Evolutionary conservation across 2,888 invertebrate genomes (phyloP), one percentile per base, ranked within the genome.

Genomic region (Panzeria rudis): DNA sequence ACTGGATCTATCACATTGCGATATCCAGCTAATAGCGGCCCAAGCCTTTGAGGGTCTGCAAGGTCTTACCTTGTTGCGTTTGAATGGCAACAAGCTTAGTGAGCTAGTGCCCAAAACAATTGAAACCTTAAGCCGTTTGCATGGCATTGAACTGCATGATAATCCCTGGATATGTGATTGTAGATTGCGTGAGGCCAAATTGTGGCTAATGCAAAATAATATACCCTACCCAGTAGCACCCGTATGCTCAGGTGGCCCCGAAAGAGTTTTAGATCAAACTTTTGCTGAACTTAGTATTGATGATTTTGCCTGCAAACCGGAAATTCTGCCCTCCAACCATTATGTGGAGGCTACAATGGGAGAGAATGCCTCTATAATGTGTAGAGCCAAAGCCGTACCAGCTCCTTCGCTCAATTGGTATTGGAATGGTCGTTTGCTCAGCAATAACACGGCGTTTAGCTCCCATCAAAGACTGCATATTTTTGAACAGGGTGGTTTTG

Each of bases 141-240:
- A 96, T 90, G 96, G 96, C 54, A 95, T 97, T 85, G 97, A 97
- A 90, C 93, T 97, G 87, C 97, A 97, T 87, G 96, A 96, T 87
- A 97, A 97, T 92, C 97, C 97, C 0, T 97, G 97, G 97, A 94
- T 95, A 85, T 98, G 97, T 90, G 97, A 97, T 90, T 98, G 97
- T 90, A 95, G 96, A 29, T 92, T 97, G 81, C 94, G 97, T 68
- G 95, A 96, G 82, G 94, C 97, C 82, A 97, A 97, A 91, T 94
- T 96, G 88, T 97, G 97, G 97, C 93, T 97, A 86, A 95, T 95
- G 69, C 95, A 95, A 89, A 94, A 95, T 88, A 96, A 97, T 90
- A 94, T 96, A 50, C 95, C 96, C 2, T 95, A 95, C 88, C 94
- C 95, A n/a, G 95, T 97, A 72, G 95, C 96, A 7, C 97, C 97